Base-by-base conservation (phyloP, 1,140 invertebrate species). In the Penaeus indicus region DNA sequence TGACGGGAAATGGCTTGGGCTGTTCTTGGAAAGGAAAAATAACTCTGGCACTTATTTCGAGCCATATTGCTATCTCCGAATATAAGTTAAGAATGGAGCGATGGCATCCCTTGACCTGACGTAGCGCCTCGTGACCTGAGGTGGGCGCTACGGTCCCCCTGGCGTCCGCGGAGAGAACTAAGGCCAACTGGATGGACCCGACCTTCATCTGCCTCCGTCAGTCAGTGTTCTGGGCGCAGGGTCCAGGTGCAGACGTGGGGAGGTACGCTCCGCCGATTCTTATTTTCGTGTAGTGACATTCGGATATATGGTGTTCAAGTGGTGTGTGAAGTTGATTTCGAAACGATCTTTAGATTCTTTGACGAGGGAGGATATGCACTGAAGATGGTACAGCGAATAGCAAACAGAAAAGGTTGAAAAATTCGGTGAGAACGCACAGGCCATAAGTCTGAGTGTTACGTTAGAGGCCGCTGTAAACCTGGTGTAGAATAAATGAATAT, bases 211-310 rank as follows among this genome's bases (percentile, higher is more conserved):
- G 78, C 78, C 47, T 80, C 78, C 78, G 47, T 80, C 78, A 80
- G 38, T 80, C 78, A 80, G 78, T 80, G 78, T 80, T 80, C 78
- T 80, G 78, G 78, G 78, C 78, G 78, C 78, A 47, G 47, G 19
- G 78, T 80, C 78, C 78, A 80, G 78, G 78, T 80, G 47, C 22
- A 60, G 78, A 61, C 47, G 78, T 80, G 78, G n/a, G 78, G 78
- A 80, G 78, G 78, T 80, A 80, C 22, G 78, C 78, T 80, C 78
- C 25, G 22, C 22, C 47, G 21, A 16, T 60, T 25, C 16, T 61
- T 5, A n/a, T 42, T 13, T n/a, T 11, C 27, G 47, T n/a, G 19
- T 80, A 60, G 78, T 80, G 78, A 80, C 78, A 80, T 60, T 54
- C 16, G 54, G 54, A 54, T 54, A 54, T 54, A 54, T 54, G 54